phyloP scores from a whole-genome alignment of 2,888 invertebrate species.

The Noctua janthe region DNA sequence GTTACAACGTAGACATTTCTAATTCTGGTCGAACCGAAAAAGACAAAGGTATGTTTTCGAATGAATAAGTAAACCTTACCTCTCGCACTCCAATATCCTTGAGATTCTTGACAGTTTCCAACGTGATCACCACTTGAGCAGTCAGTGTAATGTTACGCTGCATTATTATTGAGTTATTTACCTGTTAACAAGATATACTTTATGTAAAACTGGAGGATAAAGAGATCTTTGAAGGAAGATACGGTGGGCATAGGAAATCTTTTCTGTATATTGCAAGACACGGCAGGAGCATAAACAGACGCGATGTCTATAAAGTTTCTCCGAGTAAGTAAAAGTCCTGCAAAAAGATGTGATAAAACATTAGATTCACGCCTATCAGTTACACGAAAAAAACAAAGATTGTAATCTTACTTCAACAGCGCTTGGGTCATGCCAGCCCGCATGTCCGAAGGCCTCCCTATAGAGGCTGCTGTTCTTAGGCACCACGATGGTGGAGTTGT shows the following conservation, averaged over 20 bases:
- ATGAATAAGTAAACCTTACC: constrained; percentile 69
- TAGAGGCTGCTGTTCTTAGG: constrained; percentile 85
- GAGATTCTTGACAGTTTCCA: constrained; percentile 96
- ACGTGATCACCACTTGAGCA: constrained; percentile 97
- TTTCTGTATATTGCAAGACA: not conserved
- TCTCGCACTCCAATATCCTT: constrained; percentile 86
- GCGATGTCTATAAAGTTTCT: too few relatives aligned
- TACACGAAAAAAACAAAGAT: not conserved
- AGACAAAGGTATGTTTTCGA: not conserved
- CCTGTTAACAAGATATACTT: constrained; percentile 70
- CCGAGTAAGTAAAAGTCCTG: too few relatives aligned
- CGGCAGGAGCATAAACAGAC: too few relatives aligned
- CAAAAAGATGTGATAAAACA: not conserved
- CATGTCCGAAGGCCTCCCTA: constrained; percentile 92
- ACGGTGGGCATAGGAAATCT: not conserved
- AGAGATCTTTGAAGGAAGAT: not conserved
- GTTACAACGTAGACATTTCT: not conserved
- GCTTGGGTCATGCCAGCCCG: constrained; percentile 69
- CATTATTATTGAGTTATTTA: constrained; percentile 86
- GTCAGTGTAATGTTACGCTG: constrained; percentile 97
- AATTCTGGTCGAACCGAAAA: not conserved
- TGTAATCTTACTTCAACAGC: constrained; percentile 67
- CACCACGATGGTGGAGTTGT: constrained; percentile 93
- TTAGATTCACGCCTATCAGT: not conserved
- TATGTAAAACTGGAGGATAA: not conserved